Base-by-base conservation (phyloP, 2,888 invertebrate genomes). In the Cantharis flavilabris region DNA sequence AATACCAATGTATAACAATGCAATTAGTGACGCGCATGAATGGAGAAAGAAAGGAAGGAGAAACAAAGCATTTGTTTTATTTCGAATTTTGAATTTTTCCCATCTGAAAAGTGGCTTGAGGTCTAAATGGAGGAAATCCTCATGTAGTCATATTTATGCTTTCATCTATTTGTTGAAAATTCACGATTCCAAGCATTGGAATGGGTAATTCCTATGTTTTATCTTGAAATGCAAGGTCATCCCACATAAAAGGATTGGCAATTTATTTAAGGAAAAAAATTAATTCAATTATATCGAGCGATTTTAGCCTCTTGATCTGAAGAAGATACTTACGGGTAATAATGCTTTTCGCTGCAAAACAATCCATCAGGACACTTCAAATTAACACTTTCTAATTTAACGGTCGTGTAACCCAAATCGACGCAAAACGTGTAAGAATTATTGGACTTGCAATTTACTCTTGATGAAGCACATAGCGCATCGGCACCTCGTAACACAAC, bases 261-360 rank as follows among this genome's bases (percentile, higher is more conserved):
- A 49, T 49, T 49, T 49, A 49, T 49, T n/a, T n/a, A 49, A 49
- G 16, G 1, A 4, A n/a, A 33, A 33, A 13, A 33, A n/a, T 49
- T n/a, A 9, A n/a, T 49, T 49, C 49, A 49, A 49, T 49, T 49
- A 49, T 49, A 49, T 49, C n/a, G 49, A n/a, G 49, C n/a, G 49
- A 49, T 49, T 49, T 5, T 7, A n/a, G 49, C n/a, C n/a, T 49
- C 49, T 49, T 49, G n/a, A 49, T n/a, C n/a, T 33, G 62, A 23
- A 49, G 13, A 63, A 16, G 16, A 10, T 67, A 78, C 77, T 77
- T 80, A 80, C 79, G 79, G 77, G 20, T 30, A 78, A 76, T 49
- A 74, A 9, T 62, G 16, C 3, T 23, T 9, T 20, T 74, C 74
- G 20, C 70, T 72, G 65, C 79, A 80, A 28, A 76, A 67, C 64